Base-by-base conservation (phyloP, 2,888 invertebrate genomes). In the Esperia sulphurella region DNA sequence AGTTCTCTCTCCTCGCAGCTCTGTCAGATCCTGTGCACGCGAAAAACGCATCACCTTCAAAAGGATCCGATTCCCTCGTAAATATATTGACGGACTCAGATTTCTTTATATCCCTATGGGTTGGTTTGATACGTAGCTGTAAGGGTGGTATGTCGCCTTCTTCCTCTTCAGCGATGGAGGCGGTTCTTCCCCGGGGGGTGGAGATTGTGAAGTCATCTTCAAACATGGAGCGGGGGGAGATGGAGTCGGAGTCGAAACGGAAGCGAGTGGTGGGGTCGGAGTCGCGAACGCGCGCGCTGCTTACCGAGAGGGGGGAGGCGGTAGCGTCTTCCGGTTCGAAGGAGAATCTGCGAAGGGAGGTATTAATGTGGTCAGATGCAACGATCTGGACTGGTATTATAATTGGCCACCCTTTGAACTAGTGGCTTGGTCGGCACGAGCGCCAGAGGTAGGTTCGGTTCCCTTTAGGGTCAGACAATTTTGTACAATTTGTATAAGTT, bases 41-140 rank as follows among this genome's bases (percentile, higher is more conserved):
- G 71, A 97, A 97, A 82, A 97, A 97, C 59, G 96, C 96, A 63
- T 96, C 95, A 46, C 95, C 95, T 60, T 96, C 97, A 69, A 97
- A 97, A 1, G 97, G 97, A 83, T 97, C 97, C 41, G 92, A 92
- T 68, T 96, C 96, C 45, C 95, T 91, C 4, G 94, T 94, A 83
- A 97, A 97, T 64, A 97, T 97, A 79, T 97, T 96, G 8, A 96
- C 94, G 3, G 96, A 96, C 71, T 96, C 96, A 0, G 96, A 96
- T 78, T 97, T 97, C 68, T 95, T 95, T 43, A 96, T 93, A 66
- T 94, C 92, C 48, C 92, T 90, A 53, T 93, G 93, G 2, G 63
- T 33, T 8, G 63, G 58, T 66, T 54, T 87, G 56, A 79, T 77
- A 21, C 74, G 89, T 45, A 68, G 63, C 54, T 78, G 68, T 12